Evolutionary conservation across 2,888 invertebrate species (phyloP).

Genomic region (Aspidiotus rigidus): DNA sequence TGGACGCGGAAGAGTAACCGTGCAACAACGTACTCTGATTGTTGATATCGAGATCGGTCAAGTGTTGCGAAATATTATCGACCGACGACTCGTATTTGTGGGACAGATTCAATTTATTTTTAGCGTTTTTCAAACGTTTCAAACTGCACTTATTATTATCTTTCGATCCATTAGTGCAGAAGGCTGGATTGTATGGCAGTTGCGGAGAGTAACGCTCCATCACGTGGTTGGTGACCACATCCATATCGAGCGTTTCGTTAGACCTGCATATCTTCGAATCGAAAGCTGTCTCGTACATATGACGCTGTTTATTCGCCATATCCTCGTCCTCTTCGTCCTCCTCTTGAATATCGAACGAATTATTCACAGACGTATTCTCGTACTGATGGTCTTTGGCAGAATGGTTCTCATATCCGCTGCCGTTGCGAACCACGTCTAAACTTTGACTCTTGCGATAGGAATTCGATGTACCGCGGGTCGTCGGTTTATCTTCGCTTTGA

Average conservation of each 20-base stretch:
- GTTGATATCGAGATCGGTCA: conserved; percentile 18
- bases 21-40: conserved; percentile 35
- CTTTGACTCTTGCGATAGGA: conserved; percentile 29
- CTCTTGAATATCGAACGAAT: conserved; percentile 27
- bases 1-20: conserved; percentile 63
- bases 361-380: not conserved
- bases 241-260: conserved; percentile 31
- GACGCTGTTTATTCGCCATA: conserved; percentile 45
- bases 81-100: conserved; percentile 19
- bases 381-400: conserved; percentile 10
- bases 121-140: conserved; percentile 6
- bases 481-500: conserved; percentile 20
- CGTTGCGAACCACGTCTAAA: conserved; percentile 2
- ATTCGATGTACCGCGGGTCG: conserved; percentile 5
- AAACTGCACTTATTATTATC: conserved; percentile 16
- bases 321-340: conserved; percentile 31
- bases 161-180: conserved; percentile 21
- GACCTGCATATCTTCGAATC: conserved; percentile 73
- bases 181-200: conserved; percentile 29
- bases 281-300: conserved; percentile 81
- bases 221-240: conserved; percentile 33
- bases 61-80: conserved; percentile 22
- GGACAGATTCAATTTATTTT: conserved; percentile 19
- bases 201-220: conserved; percentile 25
- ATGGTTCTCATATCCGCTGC: not conserved